These are phyloP conservation scores for Tyto alba DNA, from an alignment of 2,113 vertebrate genomes.

Conservation along the genomic window DNA sequence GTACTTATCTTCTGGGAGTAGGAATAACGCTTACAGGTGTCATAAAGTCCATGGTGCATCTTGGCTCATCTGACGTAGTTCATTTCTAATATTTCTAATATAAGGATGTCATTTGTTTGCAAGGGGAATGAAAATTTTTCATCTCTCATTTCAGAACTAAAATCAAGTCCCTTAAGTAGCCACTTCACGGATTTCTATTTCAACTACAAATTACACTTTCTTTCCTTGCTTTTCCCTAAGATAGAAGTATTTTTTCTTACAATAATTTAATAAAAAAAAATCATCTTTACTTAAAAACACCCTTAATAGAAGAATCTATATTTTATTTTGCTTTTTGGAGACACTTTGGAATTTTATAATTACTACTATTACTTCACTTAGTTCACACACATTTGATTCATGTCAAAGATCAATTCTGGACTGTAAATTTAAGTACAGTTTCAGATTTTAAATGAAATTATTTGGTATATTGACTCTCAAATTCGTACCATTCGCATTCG, in stretches of 20 bases:
- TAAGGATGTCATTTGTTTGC: background rate
- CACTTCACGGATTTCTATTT: background rate
- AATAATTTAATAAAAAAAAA: background rate
- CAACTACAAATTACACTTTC: background rate
- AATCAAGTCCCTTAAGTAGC: background rate
- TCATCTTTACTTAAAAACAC: background rate
- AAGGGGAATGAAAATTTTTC: background rate
- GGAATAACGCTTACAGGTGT: background rate
- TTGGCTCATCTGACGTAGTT: background rate
- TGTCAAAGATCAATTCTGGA: background rate
- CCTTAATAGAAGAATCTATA: background rate
- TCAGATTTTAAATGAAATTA: background rate
- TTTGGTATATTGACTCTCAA: background rate
- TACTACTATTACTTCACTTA: background rate
- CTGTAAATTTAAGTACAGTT: background rate
- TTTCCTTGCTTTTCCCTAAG: background rate
- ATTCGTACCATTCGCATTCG: no score
- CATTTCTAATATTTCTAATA: background rate
- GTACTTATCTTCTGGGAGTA: background rate
- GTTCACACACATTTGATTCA: background rate
- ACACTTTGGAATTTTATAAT: background rate
- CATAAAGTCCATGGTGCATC: background rate
- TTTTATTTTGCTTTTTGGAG: background rate
- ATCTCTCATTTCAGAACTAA: background rate
- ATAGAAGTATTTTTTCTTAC: background rate